phyloP scores from a whole-genome alignment of 1,140 invertebrate genomes.

The Lysiphlebus fabarum region DNA sequence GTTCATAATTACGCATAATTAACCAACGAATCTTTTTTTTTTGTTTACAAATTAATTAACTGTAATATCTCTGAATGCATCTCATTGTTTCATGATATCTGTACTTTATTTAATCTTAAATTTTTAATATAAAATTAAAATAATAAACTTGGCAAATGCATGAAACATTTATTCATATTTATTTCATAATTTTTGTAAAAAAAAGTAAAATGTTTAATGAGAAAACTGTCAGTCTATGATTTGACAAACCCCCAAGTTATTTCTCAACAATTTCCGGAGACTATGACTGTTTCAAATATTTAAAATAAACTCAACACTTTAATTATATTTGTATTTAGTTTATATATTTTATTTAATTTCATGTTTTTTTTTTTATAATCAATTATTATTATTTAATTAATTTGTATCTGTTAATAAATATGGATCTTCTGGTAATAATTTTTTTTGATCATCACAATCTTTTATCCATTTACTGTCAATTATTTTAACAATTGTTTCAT shows the following conservation, averaged over 20 bases:
- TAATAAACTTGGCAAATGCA: too few species aligned
- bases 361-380: not conserved
- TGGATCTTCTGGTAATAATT: constrained; percentile 22
- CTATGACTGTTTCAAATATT: constrained; percentile 13
- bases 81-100: constrained; percentile 35
- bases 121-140: too few species aligned
- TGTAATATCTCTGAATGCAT: constrained; percentile 39
- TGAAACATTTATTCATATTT: constrained; percentile 23
- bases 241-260: constrained; percentile 28
- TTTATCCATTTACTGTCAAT: constrained; percentile 42
- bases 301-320: constrained; percentile 6
- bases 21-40: not conserved
- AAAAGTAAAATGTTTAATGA: constrained; percentile 44
- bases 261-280: constrained; percentile 2
- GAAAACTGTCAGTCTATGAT: constrained; percentile 49
- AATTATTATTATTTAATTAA: not conserved
- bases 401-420: constrained; percentile 18
- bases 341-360: constrained; percentile 2
- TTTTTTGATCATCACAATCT: constrained; percentile 36
- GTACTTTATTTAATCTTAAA: too few species aligned
- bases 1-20: too few species aligned
- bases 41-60: constrained; percentile 22
- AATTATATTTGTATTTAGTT: constrained; percentile 3
- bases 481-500: constrained; percentile 24
- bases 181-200: constrained; percentile 37